Base-by-base conservation (phyloP, 2,113 vertebrate species). In the Brachyhypopomus occidentalis region DNA sequence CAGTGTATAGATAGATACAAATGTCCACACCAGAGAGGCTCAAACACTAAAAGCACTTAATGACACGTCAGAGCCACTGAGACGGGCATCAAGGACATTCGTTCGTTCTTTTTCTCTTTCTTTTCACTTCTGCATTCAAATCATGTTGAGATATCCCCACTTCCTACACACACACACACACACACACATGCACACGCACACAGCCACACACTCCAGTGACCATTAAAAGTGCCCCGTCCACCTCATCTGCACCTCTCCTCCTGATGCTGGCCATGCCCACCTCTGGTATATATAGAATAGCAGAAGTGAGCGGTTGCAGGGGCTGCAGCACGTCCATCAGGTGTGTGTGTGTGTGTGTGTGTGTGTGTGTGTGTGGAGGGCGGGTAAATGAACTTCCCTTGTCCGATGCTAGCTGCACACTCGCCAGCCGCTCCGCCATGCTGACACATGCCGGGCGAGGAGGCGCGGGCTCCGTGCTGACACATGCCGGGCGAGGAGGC, bases 311-410 rank as follows among this genome's bases (percentile, higher is more conserved):
- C 38, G 19, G 66, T 48, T 70, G 73, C 38, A 52, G 23, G 23
- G 48, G 63, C 75, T 59, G 45, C 5, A 60, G 48, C 63, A 38
- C 62, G 36, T 73, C 69, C 74, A 75, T 52, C 38, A 71, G 69
- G 67, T 45, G 41, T 45, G 41, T 45, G 41, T 45, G 41, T 45
- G 41, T 45, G 41, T 45, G 9, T 45, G 41, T 45, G 41, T 45
- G 45, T 52, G 45, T 52, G 45, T 52, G 45, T 52, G 45, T 52
- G 45, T 14, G 12, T 14, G 25, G 87, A 56, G 75, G 84, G 72
- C 77, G 22, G 83, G 90, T 90, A 90, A 91, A 92, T 91, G 91
- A 92, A 92, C 89, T 89, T 88, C 72, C 83, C 85, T 91, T 86
- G 88, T 91, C 87, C 90, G 87, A 88, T 9, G 84, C 78, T 72